Evolutionary conservation across 2,888 invertebrate genomes (phyloP), one percentile per base, ranked within the genome.

Genomic region (Mesorhabditis sp.): DNA sequence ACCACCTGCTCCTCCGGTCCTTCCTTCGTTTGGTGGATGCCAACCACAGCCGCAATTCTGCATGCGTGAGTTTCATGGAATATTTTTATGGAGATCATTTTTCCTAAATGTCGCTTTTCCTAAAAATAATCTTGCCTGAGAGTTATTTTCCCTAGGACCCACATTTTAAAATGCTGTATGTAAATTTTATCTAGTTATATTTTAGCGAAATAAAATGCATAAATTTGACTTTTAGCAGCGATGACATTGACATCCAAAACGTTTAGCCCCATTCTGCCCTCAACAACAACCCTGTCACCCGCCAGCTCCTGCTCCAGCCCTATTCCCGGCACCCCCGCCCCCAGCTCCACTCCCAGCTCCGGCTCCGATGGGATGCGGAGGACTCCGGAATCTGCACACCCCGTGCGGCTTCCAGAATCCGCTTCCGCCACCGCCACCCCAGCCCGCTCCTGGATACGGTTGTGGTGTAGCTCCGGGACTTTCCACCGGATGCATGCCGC

Each of bases 1-100:
- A 50, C 58, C 58, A 10, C 58, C 58, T 13, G 1, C 58, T 50
- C 58, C 58, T 13, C 58, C 58, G 10, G 58, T 2, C n/a, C 58
- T 50, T n/a, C 58, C 58, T 13, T n/a, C 58, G 58, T 28, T 28
- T 28, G 58, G 10, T 50, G 10, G 10, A 10, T 50, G 58, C n/a
- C 58, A 10, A 13, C 58, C 58, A n/a, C 58, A 50, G n/a, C 58
- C 58, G 58, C 28, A 28, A 28, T 50, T 50, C 10, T 50, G 58
- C 58, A 13, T 50, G 58, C 58, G 58, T 50, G 58, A 50, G 58
- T 50, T 50, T 50, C 58, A 13, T 50, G n/a, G n/a, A 50, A n/a
- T n/a, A 50, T 50, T 50, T 50, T 10, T 28, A 28, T 28, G 28
- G 28, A 28, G 28, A 28, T 1, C 28, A 28, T 28, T 28, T 28